These are phyloP conservation scores for Brachypodius melanocephalos DNA, from an alignment of 2,113 vertebrate species.

Conservation along the genomic window DNA sequence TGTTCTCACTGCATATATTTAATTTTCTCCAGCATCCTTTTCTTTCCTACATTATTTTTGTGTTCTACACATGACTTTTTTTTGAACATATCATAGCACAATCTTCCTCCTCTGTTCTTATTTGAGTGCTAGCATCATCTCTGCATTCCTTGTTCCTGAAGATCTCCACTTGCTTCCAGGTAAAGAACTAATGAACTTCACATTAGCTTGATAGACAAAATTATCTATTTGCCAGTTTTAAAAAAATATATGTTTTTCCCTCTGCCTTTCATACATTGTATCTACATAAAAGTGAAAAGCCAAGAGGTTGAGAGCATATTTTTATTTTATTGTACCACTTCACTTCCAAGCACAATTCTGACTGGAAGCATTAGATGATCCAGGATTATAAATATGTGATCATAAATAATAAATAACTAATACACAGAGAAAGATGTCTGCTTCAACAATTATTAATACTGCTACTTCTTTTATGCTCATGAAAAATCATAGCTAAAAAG, in stretches of 20 bases:
- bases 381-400: not conserved
- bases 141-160: not conserved
- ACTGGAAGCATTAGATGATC: not conserved
- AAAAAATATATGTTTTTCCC: not conserved
- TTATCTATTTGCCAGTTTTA: not conserved
- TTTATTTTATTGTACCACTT: not conserved
- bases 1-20: not conserved
- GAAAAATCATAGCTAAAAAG: not conserved
- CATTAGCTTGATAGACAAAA: not conserved
- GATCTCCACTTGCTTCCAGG: not conserved
- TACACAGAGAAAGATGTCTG: not conserved
- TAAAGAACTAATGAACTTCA: not conserved
- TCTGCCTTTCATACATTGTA: not conserved
- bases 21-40: not conserved
- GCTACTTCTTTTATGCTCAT: not conserved
- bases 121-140: not conserved
- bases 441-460: not conserved
- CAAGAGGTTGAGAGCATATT: not conserved
- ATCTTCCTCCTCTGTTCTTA: not conserved
- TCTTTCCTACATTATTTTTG: not conserved
- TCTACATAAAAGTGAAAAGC: not conserved
- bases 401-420: not conserved
- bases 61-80: not conserved
- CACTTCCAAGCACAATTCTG: not conserved
- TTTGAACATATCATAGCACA: not conserved